Conservation (phyloP, 1,140 invertebrate genomes). For the Hyles vespertilio region DNA sequence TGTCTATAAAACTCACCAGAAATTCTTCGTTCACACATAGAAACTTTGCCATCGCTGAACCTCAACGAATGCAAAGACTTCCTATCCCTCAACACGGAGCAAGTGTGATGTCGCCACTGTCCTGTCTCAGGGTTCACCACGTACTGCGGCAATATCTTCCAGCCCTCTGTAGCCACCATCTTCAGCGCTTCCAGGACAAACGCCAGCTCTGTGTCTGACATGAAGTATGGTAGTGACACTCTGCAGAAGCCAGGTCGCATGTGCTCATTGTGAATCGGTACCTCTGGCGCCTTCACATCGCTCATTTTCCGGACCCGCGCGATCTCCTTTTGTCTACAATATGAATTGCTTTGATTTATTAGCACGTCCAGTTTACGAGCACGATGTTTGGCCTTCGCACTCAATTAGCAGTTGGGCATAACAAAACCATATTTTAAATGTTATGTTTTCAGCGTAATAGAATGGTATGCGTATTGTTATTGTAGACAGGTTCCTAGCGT, state of each 20-base stretch:
- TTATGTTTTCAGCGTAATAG: not conserved
- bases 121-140: slow-evolving; percentile 90
- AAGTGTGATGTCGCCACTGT: slow-evolving; percentile 91
- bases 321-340: slow-evolving; percentile 66
- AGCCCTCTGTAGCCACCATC: slow-evolving; percentile 91
- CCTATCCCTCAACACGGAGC: slow-evolving; percentile 86
- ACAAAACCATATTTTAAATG: slow-evolving; percentile 5
- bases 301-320: slow-evolving; percentile 59
- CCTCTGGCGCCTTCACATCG: slow-evolving; percentile 57
- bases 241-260: slow-evolving; percentile 91
- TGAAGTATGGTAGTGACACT: slow-evolving; percentile 91
- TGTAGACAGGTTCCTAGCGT: too few species aligned
- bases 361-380: slow-evolving; percentile 6
- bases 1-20: slow-evolving; percentile 62
- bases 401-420: slow-evolving; percentile 19
- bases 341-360: slow-evolving; percentile 16
- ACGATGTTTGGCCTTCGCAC: slow-evolving; percentile 16
- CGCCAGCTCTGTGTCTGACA: slow-evolving; percentile 85
- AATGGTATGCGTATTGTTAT: too few species aligned
- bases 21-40: slow-evolving; percentile 80
- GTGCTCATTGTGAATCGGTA: slow-evolving; percentile 79
- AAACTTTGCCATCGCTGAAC: slow-evolving; percentile 86
- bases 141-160: slow-evolving; percentile 93
- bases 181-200: slow-evolving; percentile 91
- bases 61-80: slow-evolving; percentile 89